These are phyloP conservation scores for Drosophila saltans DNA, from an alignment of 1,140 invertebrate genomes.

Conservation along the genomic window DNA sequence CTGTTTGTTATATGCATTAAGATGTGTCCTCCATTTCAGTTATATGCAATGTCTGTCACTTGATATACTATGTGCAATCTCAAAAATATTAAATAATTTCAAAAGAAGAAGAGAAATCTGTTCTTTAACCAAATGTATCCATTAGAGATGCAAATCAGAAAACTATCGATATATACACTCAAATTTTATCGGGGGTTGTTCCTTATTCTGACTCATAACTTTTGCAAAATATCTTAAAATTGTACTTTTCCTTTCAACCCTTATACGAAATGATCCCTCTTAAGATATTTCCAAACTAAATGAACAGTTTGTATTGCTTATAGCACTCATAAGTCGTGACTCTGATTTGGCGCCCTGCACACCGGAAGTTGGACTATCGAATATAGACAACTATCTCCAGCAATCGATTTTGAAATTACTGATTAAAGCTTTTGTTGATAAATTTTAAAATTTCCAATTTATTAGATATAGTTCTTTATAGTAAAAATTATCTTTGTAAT, in stretches of 20 bases:
- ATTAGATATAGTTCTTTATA: slow-evolving; percentile 17
- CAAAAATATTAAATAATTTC: background rate
- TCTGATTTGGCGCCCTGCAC: background rate
- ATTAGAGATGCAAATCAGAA: slow-evolving; percentile 3
- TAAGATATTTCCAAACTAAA: background rate
- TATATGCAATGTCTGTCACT: background rate
- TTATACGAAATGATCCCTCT: background rate
- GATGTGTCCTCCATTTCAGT: background rate
- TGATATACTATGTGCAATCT: background rate
- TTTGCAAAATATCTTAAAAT: background rate
- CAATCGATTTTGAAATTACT: background rate
- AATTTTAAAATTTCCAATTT: slow-evolving; percentile 20
- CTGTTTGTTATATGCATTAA: background rate
- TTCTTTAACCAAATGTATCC: slow-evolving; percentile 6
- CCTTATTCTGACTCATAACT: background rate
- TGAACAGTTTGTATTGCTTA: background rate
- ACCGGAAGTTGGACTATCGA: background rate
- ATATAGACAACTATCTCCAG: background rate
- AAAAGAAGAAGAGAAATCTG: slow-evolving; percentile 7
- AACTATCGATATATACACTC: slow-evolving; percentile 2
- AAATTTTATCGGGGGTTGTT: slow-evolving; percentile 3
- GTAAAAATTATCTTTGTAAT: slow-evolving; percentile 24
- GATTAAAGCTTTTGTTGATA: background rate
- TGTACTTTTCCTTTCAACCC: background rate
- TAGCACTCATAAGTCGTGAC: background rate